Evolutionary conservation across 1,140 invertebrate species (phyloP).

Genomic region (Camponotus pennsylvanicus): DNA sequence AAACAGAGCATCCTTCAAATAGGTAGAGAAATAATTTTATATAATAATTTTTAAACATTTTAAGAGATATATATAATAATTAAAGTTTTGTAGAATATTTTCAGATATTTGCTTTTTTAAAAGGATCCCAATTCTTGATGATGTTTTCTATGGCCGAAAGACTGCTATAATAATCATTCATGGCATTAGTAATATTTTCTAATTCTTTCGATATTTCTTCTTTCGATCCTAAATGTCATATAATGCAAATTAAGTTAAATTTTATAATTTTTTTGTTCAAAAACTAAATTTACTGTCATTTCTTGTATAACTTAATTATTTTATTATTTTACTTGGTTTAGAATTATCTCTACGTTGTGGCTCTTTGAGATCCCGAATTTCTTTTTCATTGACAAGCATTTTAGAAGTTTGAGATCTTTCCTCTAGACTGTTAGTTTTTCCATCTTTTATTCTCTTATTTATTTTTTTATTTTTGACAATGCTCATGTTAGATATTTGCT

Average conservation of each 20-base stretch:
- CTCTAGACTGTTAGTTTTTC: neutral
- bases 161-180: constrained; percentile 68
- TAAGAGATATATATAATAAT: neutral
- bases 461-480: neutral
- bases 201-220: constrained; percentile 21
- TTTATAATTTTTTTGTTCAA: neutral
- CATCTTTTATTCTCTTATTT: constrained; percentile 15
- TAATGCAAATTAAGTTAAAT: neutral
- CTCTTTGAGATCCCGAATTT: constrained; percentile 8
- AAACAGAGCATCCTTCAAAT: constrained; percentile 12
- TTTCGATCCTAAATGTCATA: neutral
- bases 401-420: constrained; percentile 23
- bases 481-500: neutral
- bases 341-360: constrained; percentile 25
- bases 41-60: neutral
- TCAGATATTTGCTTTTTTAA: constrained; percentile 36
- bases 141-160: constrained; percentile 64
- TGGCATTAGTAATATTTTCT: constrained; percentile 36
- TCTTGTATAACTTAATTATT: constrained; percentile 14
- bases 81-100: neutral
- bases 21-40: no score
- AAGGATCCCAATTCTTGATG: constrained; percentile 69
- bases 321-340: constrained; percentile 28
- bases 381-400: neutral
- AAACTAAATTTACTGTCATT: neutral